Percentiles rank a stretch among this genome's conserved stretches.
Evolutionary conservation across 2,888 invertebrate species (phyloP).

Genomic region (Catocala fraxini): DNA sequence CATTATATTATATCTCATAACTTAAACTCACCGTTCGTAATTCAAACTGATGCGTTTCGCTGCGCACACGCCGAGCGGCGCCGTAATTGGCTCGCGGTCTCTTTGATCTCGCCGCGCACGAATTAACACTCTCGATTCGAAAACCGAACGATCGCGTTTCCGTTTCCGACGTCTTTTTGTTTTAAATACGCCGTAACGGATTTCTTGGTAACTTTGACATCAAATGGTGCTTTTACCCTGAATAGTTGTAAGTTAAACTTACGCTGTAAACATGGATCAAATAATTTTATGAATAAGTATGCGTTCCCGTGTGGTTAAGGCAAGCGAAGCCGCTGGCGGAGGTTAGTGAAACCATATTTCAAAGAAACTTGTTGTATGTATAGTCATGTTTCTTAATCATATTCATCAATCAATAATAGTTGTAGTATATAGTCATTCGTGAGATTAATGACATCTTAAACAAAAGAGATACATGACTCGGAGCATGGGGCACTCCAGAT

Average conservation of each 20-base stretch:
- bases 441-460: too few relatives aligned
- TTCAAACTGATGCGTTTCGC: slow-evolving; percentile 73
- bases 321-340: too few relatives aligned
- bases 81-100: slow-evolving; percentile 69
- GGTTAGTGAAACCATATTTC: too few relatives aligned
- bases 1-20: slow-evolving; percentile 19
- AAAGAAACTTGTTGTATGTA: too few relatives aligned
- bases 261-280: slow-evolving; percentile 3
- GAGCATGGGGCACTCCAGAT: too few relatives aligned
- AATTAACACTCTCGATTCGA: slow-evolving; percentile 72
- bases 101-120: slow-evolving; percentile 82
- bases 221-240: slow-evolving; percentile 38
- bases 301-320: too few relatives aligned
- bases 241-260: slow-evolving; percentile 9
- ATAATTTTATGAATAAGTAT: not conserved
- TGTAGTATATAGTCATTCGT: too few relatives aligned
- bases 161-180: slow-evolving; percentile 64
- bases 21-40: slow-evolving; percentile 43
- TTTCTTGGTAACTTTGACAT: slow-evolving; percentile 35
- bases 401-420: too few relatives aligned
- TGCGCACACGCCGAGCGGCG: slow-evolving; percentile 70
- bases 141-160: slow-evolving; percentile 68
- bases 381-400: too few relatives aligned
- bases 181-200: slow-evolving; percentile 40
- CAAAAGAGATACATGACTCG: too few relatives aligned